A percentile compares a stretch with the other conserved stretches of the same genome.
Conservation (phyloP, 2,888 invertebrate genomes). For the Athripsodes cinereus region DNA sequence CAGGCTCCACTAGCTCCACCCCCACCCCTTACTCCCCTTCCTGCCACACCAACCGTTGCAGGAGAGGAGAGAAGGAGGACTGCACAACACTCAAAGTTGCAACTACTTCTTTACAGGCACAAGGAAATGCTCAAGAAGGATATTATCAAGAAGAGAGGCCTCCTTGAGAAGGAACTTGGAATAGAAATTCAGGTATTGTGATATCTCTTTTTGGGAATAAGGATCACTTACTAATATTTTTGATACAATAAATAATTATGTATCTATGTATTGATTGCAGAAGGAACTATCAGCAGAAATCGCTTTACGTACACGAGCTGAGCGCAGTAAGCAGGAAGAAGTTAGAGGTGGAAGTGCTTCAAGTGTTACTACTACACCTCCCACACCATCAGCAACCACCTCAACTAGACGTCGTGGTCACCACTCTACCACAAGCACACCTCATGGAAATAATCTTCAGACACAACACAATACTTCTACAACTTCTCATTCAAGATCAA, state of each 20-base stretch:
- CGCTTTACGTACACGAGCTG: constrained; percentile 64
- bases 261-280: too few species aligned
- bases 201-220: too few species aligned
- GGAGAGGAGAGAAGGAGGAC: constrained; percentile 51
- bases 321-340: constrained; percentile 63
- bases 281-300: constrained; percentile 70
- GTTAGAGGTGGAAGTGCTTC: constrained; percentile 45
- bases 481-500: constrained; percentile 30
- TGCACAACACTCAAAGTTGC: constrained; percentile 55
- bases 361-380: constrained; percentile 33
- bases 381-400: constrained; percentile 30
- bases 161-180: constrained; percentile 83
- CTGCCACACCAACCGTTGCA: constrained; percentile 33
- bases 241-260: too few species aligned
- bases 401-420: constrained; percentile 12
- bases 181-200: constrained; percentile 77
- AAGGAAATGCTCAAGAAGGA: constrained; percentile 91
- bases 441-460: constrained; percentile 12
- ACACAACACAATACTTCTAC: constrained; percentile 29
- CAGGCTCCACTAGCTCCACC: constrained; percentile 37
- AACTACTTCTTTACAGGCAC: constrained; percentile 75
- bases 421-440: not conserved
- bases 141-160: constrained; percentile 82
- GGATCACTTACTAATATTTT: too few species aligned
- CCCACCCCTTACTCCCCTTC: constrained; percentile 30